Percentiles rank a stretch among this genome's conserved stretches.
These are phyloP conservation scores for Discoglossus pictus DNA, from an alignment of 2,797 vertebrate genomes.

Conservation along the genomic window DNA sequence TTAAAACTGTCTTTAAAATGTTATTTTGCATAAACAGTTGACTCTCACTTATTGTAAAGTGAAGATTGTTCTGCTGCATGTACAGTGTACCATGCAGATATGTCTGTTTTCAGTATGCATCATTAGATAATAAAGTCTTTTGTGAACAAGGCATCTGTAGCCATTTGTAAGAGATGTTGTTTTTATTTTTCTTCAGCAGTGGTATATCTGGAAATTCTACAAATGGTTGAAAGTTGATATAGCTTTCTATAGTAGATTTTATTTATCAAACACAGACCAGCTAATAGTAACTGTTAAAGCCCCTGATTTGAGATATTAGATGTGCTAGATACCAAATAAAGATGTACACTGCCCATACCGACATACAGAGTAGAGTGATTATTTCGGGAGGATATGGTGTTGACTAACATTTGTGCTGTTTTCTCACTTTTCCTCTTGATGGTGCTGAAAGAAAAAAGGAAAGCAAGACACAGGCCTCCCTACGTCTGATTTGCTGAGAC, in stretches of 20 bases:
- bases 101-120: conserved; percentile 86
- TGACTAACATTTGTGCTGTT: conserved; percentile 92
- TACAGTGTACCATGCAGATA: conserved; percentile 80
- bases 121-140: conserved; percentile 86
- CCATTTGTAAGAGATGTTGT: conserved; percentile 78
- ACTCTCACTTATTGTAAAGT: conserved; percentile 82
- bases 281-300: no score
- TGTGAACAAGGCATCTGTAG: conserved; percentile 84
- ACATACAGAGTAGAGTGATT: conserved; percentile 75
- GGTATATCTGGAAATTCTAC: conserved; percentile 73
- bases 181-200: conserved; percentile 70
- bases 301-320: no score
- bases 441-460: conserved; percentile 87
- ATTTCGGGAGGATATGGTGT: conserved; percentile 72
- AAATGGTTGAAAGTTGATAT: conserved; percentile 57
- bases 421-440: conserved; percentile 91
- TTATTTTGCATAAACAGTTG: conserved; percentile 82
- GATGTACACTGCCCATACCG: conserved; percentile 63
- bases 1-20: conserved; percentile 80
- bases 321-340: conserved; percentile 53
- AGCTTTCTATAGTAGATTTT: conserved; percentile 57
- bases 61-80: conserved; percentile 83
- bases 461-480: conserved; percentile 84
- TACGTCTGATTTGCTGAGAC: conserved; percentile 88
- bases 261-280: no score